Evolutionary conservation across 2,888 invertebrate genomes (phyloP), one percentile per base, ranked within the genome.

Genomic region (Bombylius discolor): DNA sequence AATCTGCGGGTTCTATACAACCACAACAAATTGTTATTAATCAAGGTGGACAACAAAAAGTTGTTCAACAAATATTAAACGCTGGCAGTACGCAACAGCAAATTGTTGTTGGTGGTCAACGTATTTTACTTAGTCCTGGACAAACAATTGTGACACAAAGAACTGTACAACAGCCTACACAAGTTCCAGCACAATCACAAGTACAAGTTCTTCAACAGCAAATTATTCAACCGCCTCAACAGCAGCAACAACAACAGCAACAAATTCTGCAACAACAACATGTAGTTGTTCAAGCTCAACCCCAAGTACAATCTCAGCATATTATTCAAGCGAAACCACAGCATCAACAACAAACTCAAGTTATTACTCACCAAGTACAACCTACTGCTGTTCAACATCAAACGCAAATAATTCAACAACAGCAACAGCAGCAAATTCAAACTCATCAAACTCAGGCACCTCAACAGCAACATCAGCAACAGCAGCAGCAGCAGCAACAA

Each of bases 41-140:
- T 55, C 59, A 64, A 34, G 68, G 61, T 48, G 62, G 69, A 1
- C 67, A 72, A 7, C 67, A 72, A 6, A 73, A 74, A 57, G 72
- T 72, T 42, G 70, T 74, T 58, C 74, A 74, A 61, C 73, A 74
- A 61, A 70, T 72, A 59, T 71, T 74, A 8, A 71, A 73, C 57
- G 69, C 72, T 0, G 73, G 72, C 57, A 74, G 70, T 60, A 68
- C 70, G 14, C 72, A 72, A 54, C 74, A 74, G 56, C 74, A 74
- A 59, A 71, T 74, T 56, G 67, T 74, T 52, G 67, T 74, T 59
- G 74, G 73, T 33, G 73, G 73, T 0, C 74, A 74, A 57, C 65
- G 73, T 36, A 72, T 74, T 33, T 67, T 74, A 44, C 56, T 74
- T 31, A 72, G 71, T 62, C 74, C 74, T 3, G 73, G 74, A 1